Evolutionary conservation across 2,797 vertebrate species (phyloP).

Genomic region (Sebastes variabilis): DNA sequence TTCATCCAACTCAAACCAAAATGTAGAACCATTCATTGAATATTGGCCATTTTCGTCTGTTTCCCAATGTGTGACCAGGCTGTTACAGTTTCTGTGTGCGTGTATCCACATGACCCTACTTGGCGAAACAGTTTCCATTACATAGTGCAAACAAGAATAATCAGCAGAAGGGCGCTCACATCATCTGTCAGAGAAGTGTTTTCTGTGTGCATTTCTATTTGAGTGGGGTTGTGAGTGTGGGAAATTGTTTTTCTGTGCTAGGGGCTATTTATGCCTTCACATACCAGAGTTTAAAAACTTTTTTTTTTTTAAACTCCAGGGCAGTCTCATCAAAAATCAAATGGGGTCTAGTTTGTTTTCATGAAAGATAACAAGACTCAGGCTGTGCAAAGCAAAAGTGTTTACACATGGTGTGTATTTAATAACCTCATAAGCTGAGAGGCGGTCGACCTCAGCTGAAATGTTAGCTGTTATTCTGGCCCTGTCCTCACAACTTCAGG

Average conservation of each 20-base stretch:
- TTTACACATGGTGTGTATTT: slow-evolving; percentile 16
- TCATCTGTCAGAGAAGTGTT: slow-evolving; percentile 11
- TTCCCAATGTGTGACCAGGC: not conserved
- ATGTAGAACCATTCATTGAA: not conserved
- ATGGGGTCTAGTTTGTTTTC: slow-evolving; percentile 51
- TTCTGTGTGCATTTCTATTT: slow-evolving; percentile 9
- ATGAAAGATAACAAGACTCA: slow-evolving; percentile 35
- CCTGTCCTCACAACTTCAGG: slow-evolving; percentile 26
- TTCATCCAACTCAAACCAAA: not conserved
- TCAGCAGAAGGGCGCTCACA: not conserved
- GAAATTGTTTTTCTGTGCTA: slow-evolving; percentile 35
- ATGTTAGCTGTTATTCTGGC: slow-evolving; percentile 1
- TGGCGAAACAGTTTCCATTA: not conserved
- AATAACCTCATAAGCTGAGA: slow-evolving; percentile 31
- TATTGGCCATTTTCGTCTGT: not conserved
- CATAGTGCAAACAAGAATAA: not conserved
- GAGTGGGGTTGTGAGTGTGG: slow-evolving; percentile 9
- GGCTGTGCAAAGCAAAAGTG: slow-evolving; percentile 18
- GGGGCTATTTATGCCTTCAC: slow-evolving; percentile 25
- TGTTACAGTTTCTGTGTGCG: not conserved
- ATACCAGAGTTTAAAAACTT: slow-evolving; percentile 14
- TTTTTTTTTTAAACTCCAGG: slow-evolving; percentile 19
- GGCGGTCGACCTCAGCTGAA: slow-evolving; percentile 12
- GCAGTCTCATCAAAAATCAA: slow-evolving; percentile 48
- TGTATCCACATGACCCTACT: not conserved